Percentiles rank a stretch among this genome's conserved stretches.
These are phyloP conservation scores for Lasioglossum calceatum DNA, from an alignment of 2,888 invertebrate genomes.

Conservation along the genomic window DNA sequence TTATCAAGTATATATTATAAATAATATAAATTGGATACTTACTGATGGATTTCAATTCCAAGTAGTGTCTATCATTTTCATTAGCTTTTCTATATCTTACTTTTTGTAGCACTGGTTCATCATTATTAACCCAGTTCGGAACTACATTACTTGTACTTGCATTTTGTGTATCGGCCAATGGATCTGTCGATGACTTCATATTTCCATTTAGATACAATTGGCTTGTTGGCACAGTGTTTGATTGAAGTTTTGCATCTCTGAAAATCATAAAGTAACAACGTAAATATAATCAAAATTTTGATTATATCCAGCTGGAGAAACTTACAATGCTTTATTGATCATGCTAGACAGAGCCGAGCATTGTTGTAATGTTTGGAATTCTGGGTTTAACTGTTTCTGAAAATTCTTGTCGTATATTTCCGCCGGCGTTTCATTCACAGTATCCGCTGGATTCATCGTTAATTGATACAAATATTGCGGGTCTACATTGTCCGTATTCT, in stretches of 20 bases:
- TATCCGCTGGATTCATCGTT: conserved; percentile 62
- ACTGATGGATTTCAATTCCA: conserved; percentile 77
- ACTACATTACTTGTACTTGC: conserved; percentile 39
- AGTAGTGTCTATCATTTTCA: conserved; percentile 64
- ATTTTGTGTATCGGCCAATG: conserved; percentile 51
- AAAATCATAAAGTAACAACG: conserved; percentile 5
- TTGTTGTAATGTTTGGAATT: conserved; percentile 74
- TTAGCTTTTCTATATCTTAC: conserved; percentile 56
- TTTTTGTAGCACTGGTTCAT: conserved; percentile 45
- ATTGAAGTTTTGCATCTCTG: conserved; percentile 65
- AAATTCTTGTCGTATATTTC: conserved; percentile 29
- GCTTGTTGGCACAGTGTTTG: conserved; percentile 65
- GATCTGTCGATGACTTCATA: conserved; percentile 67
- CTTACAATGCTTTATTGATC: conserved; percentile 77
- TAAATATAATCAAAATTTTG: background rate
- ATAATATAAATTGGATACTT: conserved; percentile 25
- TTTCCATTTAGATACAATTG: conserved; percentile 68
- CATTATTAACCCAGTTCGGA: conserved; percentile 25
- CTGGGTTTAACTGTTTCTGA: conserved; percentile 53
- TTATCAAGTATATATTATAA: background rate
- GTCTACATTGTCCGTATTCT: conserved; percentile 48
- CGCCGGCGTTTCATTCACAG: conserved; percentile 64
- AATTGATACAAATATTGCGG: conserved; percentile 67
- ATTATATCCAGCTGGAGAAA: background rate
- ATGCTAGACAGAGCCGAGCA: conserved; percentile 77